Conservation (phyloP, 2,113 vertebrate species). For the Hystrix brachyura region DNA sequence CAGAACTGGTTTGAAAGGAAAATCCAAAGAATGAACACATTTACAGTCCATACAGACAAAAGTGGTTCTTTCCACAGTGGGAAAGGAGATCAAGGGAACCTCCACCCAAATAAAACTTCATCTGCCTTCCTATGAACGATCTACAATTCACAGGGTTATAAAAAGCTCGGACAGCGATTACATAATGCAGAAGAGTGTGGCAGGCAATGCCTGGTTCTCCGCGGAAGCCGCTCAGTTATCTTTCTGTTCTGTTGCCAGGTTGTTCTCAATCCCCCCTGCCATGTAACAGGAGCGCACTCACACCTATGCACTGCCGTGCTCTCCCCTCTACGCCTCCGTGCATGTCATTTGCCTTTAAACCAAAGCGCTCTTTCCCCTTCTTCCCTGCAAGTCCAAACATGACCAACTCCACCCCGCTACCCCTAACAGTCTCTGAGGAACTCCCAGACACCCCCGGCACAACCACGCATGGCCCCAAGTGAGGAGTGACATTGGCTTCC, state of each 20-base stretch:
- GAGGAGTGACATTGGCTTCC: no score
- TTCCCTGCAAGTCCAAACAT: not conserved
- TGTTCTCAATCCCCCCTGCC: not conserved
- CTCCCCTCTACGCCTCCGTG: not conserved
- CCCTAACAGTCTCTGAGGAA: not conserved
- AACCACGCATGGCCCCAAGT: not conserved
- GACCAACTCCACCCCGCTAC: not conserved
- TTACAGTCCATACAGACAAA: no score
- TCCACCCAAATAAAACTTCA: not conserved
- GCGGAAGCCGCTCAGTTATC: not conserved
- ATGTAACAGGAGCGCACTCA: not conserved
- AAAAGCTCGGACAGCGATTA: not conserved
- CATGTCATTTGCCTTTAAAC: not conserved
- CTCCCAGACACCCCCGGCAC: no score
- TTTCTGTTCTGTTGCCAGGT: not conserved
- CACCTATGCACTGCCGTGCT: rapidly evolving
- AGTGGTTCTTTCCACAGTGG: not conserved
- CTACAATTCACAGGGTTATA: not conserved
- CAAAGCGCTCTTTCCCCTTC: not conserved
- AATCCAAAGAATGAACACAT: not conserved
- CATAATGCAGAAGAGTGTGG: not conserved
- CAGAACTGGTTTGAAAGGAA: not conserved
- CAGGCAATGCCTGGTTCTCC: not conserved
- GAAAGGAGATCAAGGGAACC: not conserved
- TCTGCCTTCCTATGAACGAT: not conserved